Evolutionary conservation across 2,797 vertebrate genomes (phyloP).

Genomic region (Parauchenoglanis ngamensis): DNA sequence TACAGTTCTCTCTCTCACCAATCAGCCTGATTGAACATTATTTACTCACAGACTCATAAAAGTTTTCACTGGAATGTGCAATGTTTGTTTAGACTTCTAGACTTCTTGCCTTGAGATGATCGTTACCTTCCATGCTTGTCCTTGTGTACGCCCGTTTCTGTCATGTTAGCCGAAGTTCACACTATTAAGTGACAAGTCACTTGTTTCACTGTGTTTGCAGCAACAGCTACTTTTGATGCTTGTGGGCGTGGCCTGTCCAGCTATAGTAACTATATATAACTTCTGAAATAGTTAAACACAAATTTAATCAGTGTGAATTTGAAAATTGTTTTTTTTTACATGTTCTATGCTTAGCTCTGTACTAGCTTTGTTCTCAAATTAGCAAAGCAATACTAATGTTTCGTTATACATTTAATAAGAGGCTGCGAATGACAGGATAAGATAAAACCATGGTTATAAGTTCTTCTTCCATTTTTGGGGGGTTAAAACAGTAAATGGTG

Average conservation of each 20-base stretch:
- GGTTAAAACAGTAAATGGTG: neutral
- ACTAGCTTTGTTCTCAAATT: neutral
- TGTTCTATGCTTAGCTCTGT: too few relatives aligned
- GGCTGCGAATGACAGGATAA: neutral
- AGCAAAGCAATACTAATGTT: neutral
- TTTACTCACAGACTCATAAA: neutral
- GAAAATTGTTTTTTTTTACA: too few relatives aligned
- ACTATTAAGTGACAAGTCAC: neutral
- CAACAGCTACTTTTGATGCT: neutral
- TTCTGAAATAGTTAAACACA: neutral
- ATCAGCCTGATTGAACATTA: neutral
- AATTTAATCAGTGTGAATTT: too few relatives aligned
- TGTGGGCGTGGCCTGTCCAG: neutral
- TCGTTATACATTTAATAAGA: neutral
- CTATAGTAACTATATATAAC: neutral
- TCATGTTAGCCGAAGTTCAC: neutral
- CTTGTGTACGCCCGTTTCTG: neutral
- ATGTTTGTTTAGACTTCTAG: too few relatives aligned
- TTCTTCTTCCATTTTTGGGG: neutral
- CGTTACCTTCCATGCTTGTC: neutral
- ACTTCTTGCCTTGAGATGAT: neutral
- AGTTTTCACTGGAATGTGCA: neutral
- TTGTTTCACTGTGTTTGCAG: neutral
- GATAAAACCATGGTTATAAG: neutral
- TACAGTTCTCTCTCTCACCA: neutral